Conservation (phyloP, 2,888 invertebrate genomes). For the Belgica antarctica region DNA sequence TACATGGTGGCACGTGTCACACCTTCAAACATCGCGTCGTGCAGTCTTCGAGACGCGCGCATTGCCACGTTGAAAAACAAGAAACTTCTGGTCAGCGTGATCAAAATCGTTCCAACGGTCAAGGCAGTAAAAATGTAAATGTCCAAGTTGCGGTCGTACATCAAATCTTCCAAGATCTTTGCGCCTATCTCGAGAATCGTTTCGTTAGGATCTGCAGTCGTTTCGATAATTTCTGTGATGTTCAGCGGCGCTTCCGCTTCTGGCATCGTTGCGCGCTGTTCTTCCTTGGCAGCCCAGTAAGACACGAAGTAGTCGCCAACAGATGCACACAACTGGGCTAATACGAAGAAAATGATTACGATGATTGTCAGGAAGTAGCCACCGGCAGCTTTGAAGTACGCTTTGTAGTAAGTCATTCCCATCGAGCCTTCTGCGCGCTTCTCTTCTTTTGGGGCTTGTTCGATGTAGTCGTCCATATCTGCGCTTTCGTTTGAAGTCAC, state of each 20-base stretch:
- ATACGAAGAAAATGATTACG: slow-evolving; percentile 62
- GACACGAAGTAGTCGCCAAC: slow-evolving; percentile 76
- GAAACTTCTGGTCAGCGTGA: slow-evolving; percentile 54
- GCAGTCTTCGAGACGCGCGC: slow-evolving; percentile 67
- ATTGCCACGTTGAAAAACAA: slow-evolving; percentile 63
- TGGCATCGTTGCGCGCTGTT: slow-evolving; percentile 48
- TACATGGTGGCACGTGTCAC: slow-evolving; percentile 77
- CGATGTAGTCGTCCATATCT: slow-evolving; percentile 45
- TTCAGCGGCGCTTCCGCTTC: background rate
- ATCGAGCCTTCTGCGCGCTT: slow-evolving; percentile 63
- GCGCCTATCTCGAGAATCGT: background rate
- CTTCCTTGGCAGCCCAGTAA: slow-evolving; percentile 68
- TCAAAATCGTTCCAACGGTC: slow-evolving; percentile 54
- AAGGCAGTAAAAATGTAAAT: slow-evolving; percentile 58
- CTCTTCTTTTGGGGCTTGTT: slow-evolving; percentile 57
- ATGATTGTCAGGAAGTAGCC: slow-evolving; percentile 61
- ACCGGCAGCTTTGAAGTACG: slow-evolving; percentile 72
- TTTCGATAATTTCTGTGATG: background rate
- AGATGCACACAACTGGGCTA: slow-evolving; percentile 70
- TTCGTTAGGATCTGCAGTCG: background rate
- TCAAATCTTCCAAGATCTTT: slow-evolving; percentile 47
- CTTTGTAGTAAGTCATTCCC: slow-evolving; percentile 61
- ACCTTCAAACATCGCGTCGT: slow-evolving; percentile 76
- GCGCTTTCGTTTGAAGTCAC: slow-evolving; percentile 45
- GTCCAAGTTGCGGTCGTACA: slow-evolving; percentile 46